phyloP scores from a whole-genome alignment of 1,140 invertebrate genomes.

The Leptinotarsa undecemlineata region DNA sequence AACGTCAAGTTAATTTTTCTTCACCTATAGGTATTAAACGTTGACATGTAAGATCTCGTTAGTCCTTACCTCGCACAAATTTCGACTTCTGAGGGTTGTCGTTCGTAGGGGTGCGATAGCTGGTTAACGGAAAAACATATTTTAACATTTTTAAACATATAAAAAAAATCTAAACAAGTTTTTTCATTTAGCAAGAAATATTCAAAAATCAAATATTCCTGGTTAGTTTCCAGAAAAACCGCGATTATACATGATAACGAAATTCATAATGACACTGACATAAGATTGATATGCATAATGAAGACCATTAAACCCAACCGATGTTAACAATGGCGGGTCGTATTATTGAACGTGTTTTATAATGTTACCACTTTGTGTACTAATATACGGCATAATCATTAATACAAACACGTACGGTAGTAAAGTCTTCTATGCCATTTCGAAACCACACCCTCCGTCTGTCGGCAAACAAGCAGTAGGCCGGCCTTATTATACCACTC shows the following conservation, averaged over 20 bases:
- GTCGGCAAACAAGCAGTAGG: slow-evolving; percentile 40
- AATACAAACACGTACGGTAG: slow-evolving; percentile 19
- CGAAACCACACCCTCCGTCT: slow-evolving; percentile 38
- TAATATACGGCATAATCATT: slow-evolving; percentile 26
- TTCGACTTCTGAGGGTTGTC: too few relatives aligned
- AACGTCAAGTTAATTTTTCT: too few relatives aligned
- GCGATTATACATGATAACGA: background rate
- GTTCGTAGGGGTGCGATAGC: too few relatives aligned
- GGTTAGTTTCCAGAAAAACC: too few relatives aligned
- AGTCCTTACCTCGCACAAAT: too few relatives aligned
- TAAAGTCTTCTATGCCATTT: slow-evolving; percentile 25
- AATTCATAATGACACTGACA: background rate
- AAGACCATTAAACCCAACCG: background rate
- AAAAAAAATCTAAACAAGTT: too few relatives aligned
- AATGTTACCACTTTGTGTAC: slow-evolving; percentile 24
- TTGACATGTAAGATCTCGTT: too few relatives aligned
- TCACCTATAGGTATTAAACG: too few relatives aligned
- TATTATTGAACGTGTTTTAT: slow-evolving; percentile 19
- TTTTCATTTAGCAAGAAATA: too few relatives aligned
- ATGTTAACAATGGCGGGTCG: slow-evolving; percentile 25
- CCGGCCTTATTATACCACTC: slow-evolving; percentile 29
- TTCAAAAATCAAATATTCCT: too few relatives aligned
- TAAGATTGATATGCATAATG: background rate
- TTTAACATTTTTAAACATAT: too few relatives aligned
- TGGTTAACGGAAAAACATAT: too few relatives aligned